Percentiles rank a stretch among this genome's conserved stretches.
Evolutionary conservation across 2,113 vertebrate species (phyloP).

Genomic region (Prolemur simus): DNA sequence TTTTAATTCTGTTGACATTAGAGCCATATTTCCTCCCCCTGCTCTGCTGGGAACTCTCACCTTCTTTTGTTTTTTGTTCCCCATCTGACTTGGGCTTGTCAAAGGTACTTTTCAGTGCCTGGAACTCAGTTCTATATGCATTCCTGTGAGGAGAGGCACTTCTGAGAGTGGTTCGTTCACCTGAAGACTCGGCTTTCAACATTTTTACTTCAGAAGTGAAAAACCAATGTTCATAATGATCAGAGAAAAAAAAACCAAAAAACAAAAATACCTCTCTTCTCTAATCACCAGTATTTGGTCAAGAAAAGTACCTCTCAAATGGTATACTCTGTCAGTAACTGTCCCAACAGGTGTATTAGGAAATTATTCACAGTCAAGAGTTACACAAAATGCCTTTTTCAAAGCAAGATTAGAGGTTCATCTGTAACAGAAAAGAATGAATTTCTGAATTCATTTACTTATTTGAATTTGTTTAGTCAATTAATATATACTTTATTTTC

Average conservation of each 20-base stretch:
- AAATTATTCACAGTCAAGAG: slow-evolving; percentile 25
- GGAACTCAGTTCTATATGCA: slow-evolving; percentile 98
- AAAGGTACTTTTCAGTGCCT: slow-evolving; percentile 97
- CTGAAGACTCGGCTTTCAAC: slow-evolving; percentile 97
- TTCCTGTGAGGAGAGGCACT: slow-evolving; percentile 99
- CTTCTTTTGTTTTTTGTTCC: slow-evolving; percentile 89
- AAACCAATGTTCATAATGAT: slow-evolving; percentile 83
- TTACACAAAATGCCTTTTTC: slow-evolving; percentile 66
- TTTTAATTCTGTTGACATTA: slow-evolving; percentile 99
- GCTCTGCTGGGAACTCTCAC: slow-evolving; percentile 89
- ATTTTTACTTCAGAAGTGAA: slow-evolving; percentile 90
- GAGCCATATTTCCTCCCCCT: slow-evolving; percentile 96
- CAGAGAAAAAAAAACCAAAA: neutral
- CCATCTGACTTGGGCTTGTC: slow-evolving; percentile 95
- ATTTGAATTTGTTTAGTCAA: slow-evolving; percentile 6
- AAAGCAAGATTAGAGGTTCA: slow-evolving; percentile 69
- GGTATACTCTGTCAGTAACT: slow-evolving; percentile 49
- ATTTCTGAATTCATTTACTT: slow-evolving; percentile 66
- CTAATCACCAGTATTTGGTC: slow-evolving; percentile 40
- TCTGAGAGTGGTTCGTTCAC: slow-evolving; percentile 95
- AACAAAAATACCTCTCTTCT: slow-evolving; percentile 9
- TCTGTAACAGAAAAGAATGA: slow-evolving; percentile 83
- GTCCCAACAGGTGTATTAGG: slow-evolving; percentile 55
- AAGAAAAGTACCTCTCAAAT: slow-evolving; percentile 62
- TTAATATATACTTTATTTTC: slow-evolving; percentile 55